Base-by-base conservation (phyloP, 2,888 invertebrate genomes). In the Drosophila paramelanica region DNA sequence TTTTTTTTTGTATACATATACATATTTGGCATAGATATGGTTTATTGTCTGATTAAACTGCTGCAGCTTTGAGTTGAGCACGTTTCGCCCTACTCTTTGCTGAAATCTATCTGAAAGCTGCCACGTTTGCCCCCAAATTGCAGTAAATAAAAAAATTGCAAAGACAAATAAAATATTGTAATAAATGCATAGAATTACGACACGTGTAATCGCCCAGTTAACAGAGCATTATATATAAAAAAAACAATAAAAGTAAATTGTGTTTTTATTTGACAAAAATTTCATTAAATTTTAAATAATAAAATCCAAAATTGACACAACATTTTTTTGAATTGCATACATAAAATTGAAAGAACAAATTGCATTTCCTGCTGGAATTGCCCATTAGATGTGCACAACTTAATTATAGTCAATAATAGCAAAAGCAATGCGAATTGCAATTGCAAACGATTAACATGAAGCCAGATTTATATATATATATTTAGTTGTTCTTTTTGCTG, bases 31-130 rank as follows among this genome's bases (percentile, higher is more conserved):
- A 52, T 42, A 31, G 23, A 14, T 59, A 46, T 46, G 31, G 31
- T 38, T 23, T 52, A 20, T 4, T 31, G 5, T 47, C 41, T 27
- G 53, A 67, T 56, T 41, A 50, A 31, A n/a, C 45, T 33, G n/a
- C 7, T 47, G n/a, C 20, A 11, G 33, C 47, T 42, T 43, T 36
- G 36, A 55, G 43, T 41, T 46, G 31, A 20, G 49, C 74, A 73
- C 69, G 55, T 62, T 69, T 41, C 25, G 38, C 17, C n/a, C 17
- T 27, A 36, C 8, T 27, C 27, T 49, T 20, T 14, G 6, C 27
- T 14, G n/a, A 47, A 72, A 52, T 23, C 45, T 43, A 56, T 20
- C 39, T 47, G 41, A 39, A 38, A 59, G 23, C 31, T 25, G 41
- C 14, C n/a, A n/a, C 17, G 25, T 7, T 27, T 55, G 27, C n/a